phyloP scores from a whole-genome alignment of 2,797 vertebrate species.

The Psittacula derbiana region DNA sequence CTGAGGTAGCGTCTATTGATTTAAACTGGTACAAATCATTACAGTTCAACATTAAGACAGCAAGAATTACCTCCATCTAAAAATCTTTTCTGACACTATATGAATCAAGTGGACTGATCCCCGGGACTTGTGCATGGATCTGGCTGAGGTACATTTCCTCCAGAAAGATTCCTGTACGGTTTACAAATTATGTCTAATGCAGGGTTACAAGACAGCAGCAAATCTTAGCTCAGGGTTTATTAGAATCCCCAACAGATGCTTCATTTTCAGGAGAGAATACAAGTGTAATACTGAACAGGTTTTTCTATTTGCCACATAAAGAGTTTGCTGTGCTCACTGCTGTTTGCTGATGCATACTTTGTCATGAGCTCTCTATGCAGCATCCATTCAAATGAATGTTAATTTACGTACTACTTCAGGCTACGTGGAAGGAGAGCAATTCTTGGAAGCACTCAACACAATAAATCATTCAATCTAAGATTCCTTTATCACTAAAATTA shows the following conservation, averaged over 20 bases:
- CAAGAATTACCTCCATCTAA: neutral
- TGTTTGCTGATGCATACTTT: conserved; percentile 16
- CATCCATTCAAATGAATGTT: conserved; percentile 36
- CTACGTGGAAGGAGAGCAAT: neutral
- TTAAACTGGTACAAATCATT: neutral
- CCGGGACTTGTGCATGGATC: neutral
- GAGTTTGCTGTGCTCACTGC: conserved; percentile 7
- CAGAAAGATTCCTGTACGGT: neutral
- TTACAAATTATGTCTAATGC: neutral
- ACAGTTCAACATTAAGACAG: neutral
- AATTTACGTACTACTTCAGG: conserved; percentile 15
- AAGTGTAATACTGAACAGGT: conserved; percentile 30
- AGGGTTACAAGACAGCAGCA: neutral
- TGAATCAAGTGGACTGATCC: neutral
- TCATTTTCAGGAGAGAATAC: conserved; percentile 35
- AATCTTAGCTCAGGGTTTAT: conserved; percentile 34
- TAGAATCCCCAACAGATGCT: conserved; percentile 14
- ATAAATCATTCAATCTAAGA: neutral
- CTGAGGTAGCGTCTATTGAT: neutral
- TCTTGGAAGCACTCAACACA: neutral
- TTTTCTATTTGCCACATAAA: conserved; percentile 44
- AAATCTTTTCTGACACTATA: neutral
- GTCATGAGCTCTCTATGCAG: neutral
- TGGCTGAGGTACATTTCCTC: neutral
- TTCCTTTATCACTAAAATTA: neutral